phyloP scores from a whole-genome alignment of 2,888 invertebrate species.

The Lamproptera curius region DNA sequence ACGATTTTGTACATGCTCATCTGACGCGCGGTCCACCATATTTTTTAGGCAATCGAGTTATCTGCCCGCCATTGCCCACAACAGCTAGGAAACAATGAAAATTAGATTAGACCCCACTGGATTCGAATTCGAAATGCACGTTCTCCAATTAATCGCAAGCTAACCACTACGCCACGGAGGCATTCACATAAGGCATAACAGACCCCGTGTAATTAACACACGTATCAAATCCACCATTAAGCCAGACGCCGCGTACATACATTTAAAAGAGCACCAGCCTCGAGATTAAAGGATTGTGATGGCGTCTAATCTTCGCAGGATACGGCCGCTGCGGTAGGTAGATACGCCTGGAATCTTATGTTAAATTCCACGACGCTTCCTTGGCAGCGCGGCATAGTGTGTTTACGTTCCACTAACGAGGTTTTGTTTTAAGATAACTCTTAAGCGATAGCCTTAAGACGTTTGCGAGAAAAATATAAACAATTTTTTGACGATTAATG shows the following conservation, averaged over 20 bases:
- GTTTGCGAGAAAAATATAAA: slow-evolving; percentile 2
- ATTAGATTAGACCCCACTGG: no score
- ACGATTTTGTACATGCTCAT: no score
- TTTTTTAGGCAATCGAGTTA: no score
- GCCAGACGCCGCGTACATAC: slow-evolving; percentile 7
- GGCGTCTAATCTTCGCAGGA: slow-evolving; percentile 52
- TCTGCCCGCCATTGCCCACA: no score
- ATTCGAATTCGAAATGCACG: no score
- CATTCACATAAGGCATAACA: no score
- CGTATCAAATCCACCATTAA: slow-evolving; percentile 9
- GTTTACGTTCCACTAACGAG: slow-evolving; percentile 33
- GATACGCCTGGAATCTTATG: slow-evolving; percentile 48
- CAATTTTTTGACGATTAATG: slow-evolving; percentile 9
- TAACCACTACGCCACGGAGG: no score
- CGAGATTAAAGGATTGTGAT: slow-evolving; percentile 41
- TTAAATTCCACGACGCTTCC: slow-evolving; percentile 49
- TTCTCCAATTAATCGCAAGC: no score
- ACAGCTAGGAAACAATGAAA: no score
- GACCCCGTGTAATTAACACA: slow-evolving; percentile 16
- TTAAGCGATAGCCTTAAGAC: slow-evolving; percentile 13
- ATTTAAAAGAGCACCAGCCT: slow-evolving; percentile 11
- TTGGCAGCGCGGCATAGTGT: slow-evolving; percentile 33
- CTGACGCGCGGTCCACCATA: no score
- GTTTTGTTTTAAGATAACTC: slow-evolving; percentile 7
- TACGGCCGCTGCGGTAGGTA: slow-evolving; percentile 65